Base-by-base conservation (phyloP, 2,113 vertebrate genomes). In the Irena cyanogastra region DNA sequence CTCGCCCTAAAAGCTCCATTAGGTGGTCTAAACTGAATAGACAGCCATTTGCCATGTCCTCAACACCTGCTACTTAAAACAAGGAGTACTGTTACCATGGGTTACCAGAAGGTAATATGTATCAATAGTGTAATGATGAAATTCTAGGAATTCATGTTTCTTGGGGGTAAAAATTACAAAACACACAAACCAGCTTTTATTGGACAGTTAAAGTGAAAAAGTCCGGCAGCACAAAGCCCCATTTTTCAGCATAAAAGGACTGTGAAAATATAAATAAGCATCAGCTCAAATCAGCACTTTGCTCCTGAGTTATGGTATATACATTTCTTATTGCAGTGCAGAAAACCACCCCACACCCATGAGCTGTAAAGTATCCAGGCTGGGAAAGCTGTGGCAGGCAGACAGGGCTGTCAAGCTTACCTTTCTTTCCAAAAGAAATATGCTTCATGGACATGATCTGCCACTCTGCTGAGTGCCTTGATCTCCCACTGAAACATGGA, bases 1-100 rank as follows among this genome's bases (percentile, higher is more conserved):
- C 89, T 92, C 56, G 66, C 39, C 75, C 79, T 96, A 63, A 93
- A 93, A 95, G 75, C 68, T 96, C 68, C 68, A 81, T 88, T 90
- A 85, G 45, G 53, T 45, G 66, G 30, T 72, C 71, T 66, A 83
- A 79, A 47, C 37, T 76, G 75, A 91, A 86, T 33, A 86, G 37
- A 18, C 31, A 95, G 59, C 30, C 54, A 83, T 91, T 95, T 89
- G 37, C 45, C 75, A 63, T 64, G 63, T 80, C 82, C 75, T 91
- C 6, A 4, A 93, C 87, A 94, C 79, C 66, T 86, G 70, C 82
- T 78, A 72, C 33, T 87, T 93, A 74, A 84, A 91, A 88, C 35
- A 93, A 69, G 84, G 28, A 78, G 68, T 35, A 21, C 35, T 66
- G 45, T 83, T 91, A 74, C 82, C 47, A 77, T 45, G 71, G 85